Evolutionary conservation across 1,140 invertebrate species (phyloP), one percentile per base, ranked within the genome.

Genomic region (Holotrichia oblita): DNA sequence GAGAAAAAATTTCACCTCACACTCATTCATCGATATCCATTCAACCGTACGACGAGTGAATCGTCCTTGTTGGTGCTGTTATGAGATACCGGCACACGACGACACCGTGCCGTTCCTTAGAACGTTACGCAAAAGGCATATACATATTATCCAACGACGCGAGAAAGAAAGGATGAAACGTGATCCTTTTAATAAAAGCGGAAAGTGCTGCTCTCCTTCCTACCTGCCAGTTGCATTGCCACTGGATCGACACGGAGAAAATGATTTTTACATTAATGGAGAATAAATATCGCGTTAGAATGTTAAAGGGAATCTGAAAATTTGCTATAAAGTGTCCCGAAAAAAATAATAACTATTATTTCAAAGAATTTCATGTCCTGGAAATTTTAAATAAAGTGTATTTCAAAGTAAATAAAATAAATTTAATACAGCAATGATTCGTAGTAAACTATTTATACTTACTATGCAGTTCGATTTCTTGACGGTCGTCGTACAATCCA

Each of bases 111-210:
- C 48, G 48, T 55, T 55, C 48, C 48, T n/a, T 55, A 55, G 17
- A 55, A n/a, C n/a, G 14, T 55, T 55, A 55, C 48, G 48, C 48
- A 55, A 48, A 48, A 6, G 10, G 44, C n/a, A 48, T n/a, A 55
- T 17, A 17, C 48, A 55, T 17, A 55, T 55, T 55, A 55, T 17
- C 17, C 14, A 55, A 55, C 48, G 48, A 17, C 1, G 48, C 48
- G 48, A 55, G 48, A n/a, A 55, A n/a, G 14, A 55, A 55, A n/a
- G 48, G 48, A 55, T n/a, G 48, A 55, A 55, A 17, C 14, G 48
- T 20, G 48, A 55, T 55, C 14, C n/a, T 55, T 55, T 55, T 55
- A 55, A 55, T 55, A 55, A 55, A n/a, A 55, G 17, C 48, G 12
- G 48, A 55, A 55, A 55, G 48, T 17, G 48, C 27, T 34, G 27